A percentile compares a stretch with the other conserved stretches of the same genome.
Conservation (phyloP, 2,888 invertebrate genomes). For the Cosmia pyralina region DNA sequence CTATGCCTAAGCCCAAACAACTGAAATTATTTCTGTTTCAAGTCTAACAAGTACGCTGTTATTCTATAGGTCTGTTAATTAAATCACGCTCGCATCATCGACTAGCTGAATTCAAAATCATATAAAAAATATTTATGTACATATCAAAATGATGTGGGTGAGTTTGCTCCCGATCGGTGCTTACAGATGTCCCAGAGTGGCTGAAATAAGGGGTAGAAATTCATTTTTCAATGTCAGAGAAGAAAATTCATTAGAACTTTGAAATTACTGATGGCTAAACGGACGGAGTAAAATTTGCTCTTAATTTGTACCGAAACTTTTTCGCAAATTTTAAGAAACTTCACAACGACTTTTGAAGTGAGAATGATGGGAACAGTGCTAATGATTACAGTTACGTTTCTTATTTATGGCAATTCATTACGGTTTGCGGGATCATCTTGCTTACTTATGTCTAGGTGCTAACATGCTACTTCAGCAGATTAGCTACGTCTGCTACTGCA, state of each 20-base stretch:
- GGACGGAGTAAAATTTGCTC: conserved; percentile 89
- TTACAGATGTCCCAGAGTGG: conserved; percentile 79
- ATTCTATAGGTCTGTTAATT: not conserved
- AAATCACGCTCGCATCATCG: not conserved
- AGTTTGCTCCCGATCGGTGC: conserved; percentile 66
- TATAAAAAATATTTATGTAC: conserved; percentile 48
- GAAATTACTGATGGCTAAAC: conserved; percentile 90
- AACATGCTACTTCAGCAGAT: not conserved
- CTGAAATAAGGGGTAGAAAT: conserved; percentile 83
- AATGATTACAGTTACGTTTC: conserved; percentile 86
- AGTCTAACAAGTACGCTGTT: conserved; percentile 4
- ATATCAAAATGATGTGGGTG: conserved; percentile 67
- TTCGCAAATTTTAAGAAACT: conserved; percentile 86
- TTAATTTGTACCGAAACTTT: conserved; percentile 89
- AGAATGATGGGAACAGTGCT: conserved; percentile 86
- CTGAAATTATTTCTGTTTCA: conserved; percentile 65
- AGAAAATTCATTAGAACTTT: conserved; percentile 90
- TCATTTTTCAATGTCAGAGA: conserved; percentile 90
- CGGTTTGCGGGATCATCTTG: conserved; percentile 39
- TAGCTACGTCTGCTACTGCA: too few species aligned
- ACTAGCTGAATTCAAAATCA: not conserved
- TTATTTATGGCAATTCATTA: conserved; percentile 66
- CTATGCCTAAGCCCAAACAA: conserved; percentile 71
- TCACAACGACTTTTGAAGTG: conserved; percentile 87
- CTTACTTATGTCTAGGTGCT: too few species aligned